A percentile compares a stretch with the other conserved stretches of the same genome.
Evolutionary conservation across 1,140 invertebrate genomes (phyloP).

Genomic region (Saccostrea cuccullata): DNA sequence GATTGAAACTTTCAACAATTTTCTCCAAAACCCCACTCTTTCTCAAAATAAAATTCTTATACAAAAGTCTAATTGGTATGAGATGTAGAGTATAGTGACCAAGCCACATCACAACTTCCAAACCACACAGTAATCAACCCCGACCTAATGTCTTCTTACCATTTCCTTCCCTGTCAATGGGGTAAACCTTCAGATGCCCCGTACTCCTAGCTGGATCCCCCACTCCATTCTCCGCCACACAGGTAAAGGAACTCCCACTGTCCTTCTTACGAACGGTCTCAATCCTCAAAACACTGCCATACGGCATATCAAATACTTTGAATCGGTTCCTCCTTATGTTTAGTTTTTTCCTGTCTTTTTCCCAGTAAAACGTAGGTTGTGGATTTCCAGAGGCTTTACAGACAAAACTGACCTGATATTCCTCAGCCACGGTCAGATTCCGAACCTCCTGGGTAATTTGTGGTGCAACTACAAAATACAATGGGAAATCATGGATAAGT

Average conservation of each 20-base stretch:
- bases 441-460: constrained; percentile 70
- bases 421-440: constrained; percentile 85
- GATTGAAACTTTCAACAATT: too few relatives aligned
- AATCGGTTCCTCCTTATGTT: constrained; percentile 82
- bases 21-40: too few relatives aligned
- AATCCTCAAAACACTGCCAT: too few relatives aligned
- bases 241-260: too few relatives aligned
- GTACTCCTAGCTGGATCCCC: constrained; percentile 80
- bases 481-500: too few relatives aligned
- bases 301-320: constrained; percentile 76
- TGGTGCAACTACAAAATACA: too few relatives aligned
- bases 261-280: too few relatives aligned
- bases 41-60: neutral
- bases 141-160: neutral
- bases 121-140: neutral
- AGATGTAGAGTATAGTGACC: neutral
- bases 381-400: constrained; percentile 96
- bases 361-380: constrained; percentile 90
- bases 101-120: neutral
- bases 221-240: too few relatives aligned
- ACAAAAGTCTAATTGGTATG: neutral
- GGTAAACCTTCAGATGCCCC: constrained; percentile 90
- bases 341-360: constrained; percentile 91
- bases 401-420: constrained; percentile 94
- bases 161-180: constrained; percentile 38